These are phyloP conservation scores for Leptodactylus fuscus DNA, from an alignment of 2,113 vertebrate genomes.

Conservation along the genomic window DNA sequence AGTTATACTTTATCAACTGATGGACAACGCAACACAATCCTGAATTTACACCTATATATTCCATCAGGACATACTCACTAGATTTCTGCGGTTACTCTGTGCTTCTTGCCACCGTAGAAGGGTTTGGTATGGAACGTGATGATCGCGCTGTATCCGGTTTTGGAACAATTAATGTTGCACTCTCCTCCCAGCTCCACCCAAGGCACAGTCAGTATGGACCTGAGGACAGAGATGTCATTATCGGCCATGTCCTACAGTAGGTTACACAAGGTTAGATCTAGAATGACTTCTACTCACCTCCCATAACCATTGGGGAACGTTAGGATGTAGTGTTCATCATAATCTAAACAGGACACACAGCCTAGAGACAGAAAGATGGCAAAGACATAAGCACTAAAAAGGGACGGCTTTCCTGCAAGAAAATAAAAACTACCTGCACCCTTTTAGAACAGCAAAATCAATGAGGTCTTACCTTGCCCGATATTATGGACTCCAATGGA, in stretches of 20 bases:
- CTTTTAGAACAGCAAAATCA: background rate
- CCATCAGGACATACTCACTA: constrained; percentile 89
- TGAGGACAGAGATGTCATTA: no score
- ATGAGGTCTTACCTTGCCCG: constrained; percentile 85
- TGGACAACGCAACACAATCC: background rate
- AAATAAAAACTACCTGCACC: background rate
- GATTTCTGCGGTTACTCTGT: constrained; percentile 97
- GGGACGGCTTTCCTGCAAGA: no score
- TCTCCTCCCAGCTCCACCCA: constrained; percentile 99
- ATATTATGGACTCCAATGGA: constrained; percentile 99
- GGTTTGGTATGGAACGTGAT: constrained; percentile 98
- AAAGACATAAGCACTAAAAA: background rate
- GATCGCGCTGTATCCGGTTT: constrained; percentile 93
- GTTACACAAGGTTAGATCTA: background rate
- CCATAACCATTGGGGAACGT: constrained; percentile 98
- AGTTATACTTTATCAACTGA: background rate
- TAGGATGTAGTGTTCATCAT: constrained; percentile 97
- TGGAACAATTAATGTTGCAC: constrained; percentile 95
- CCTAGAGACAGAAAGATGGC: constrained; percentile 72
- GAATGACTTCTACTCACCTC: constrained; percentile 79
- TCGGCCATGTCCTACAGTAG: no score
- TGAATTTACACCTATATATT: constrained; percentile 77
- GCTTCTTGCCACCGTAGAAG: constrained; percentile 98
- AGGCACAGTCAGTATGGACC: constrained; percentile 98
- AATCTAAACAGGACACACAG: constrained; percentile 94